phyloP scores from a whole-genome alignment of 2,113 vertebrate genomes.

The Neogobius melanostomus region DNA sequence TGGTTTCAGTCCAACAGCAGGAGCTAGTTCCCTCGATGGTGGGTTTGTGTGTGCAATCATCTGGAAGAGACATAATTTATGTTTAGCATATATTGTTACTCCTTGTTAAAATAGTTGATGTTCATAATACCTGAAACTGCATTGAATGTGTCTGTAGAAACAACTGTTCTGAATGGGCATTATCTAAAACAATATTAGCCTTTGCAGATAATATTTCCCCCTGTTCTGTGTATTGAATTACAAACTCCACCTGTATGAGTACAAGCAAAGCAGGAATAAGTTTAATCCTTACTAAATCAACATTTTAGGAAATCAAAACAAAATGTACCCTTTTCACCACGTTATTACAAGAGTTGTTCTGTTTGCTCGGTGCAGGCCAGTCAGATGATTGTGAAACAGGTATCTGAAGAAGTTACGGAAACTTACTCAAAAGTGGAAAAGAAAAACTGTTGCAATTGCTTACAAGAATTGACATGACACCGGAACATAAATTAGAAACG shows the following conservation, averaged over 20 bases:
- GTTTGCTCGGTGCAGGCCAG: slow-evolving; percentile 59
- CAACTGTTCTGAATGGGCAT: slow-evolving; percentile 25
- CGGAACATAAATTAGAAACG: background rate
- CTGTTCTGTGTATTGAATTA: slow-evolving; percentile 61
- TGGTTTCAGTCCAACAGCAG: slow-evolving; percentile 52
- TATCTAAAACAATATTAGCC: slow-evolving; percentile 38
- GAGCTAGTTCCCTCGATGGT: background rate
- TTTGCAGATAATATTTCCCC: slow-evolving; percentile 60
- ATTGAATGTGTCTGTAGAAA: slow-evolving; percentile 68
- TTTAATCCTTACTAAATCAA: background rate
- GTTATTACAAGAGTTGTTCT: slow-evolving; percentile 66
- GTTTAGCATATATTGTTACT: background rate
- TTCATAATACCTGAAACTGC: slow-evolving; percentile 62
- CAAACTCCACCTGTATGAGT: slow-evolving; percentile 68
- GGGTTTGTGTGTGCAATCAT: slow-evolving; percentile 31
- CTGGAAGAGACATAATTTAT: slow-evolving; percentile 37
- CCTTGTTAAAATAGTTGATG: background rate
- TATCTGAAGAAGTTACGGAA: slow-evolving; percentile 55
- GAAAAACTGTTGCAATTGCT: background rate
- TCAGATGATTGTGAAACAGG: slow-evolving; percentile 50
- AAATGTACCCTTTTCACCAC: slow-evolving; percentile 65
- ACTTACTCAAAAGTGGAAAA: background rate
- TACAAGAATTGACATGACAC: background rate
- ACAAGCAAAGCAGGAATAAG: background rate
- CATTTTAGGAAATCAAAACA: background rate